Percentiles rank a stretch among this genome's conserved stretches.
phyloP scores from a whole-genome alignment of 2,113 vertebrate genomes.

The Pollachius pollachius region DNA sequence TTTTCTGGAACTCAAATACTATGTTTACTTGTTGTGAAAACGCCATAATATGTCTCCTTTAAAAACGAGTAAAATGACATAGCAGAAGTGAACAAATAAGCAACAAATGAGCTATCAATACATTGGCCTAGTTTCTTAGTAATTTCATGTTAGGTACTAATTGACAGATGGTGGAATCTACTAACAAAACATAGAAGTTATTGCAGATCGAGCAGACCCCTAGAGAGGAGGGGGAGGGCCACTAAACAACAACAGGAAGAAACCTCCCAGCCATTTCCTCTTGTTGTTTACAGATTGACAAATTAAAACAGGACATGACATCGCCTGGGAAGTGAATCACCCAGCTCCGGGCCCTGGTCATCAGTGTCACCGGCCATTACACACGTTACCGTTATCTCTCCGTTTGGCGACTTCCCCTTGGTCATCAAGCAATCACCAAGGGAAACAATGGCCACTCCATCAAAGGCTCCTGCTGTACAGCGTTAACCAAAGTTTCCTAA shows the following conservation, averaged over 20 bases:
- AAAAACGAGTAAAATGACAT: no score
- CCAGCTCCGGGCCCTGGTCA: slow-evolving; percentile 33
- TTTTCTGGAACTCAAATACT: no score
- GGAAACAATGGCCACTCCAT: slow-evolving; percentile 20
- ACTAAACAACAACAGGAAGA: slow-evolving; percentile 37
- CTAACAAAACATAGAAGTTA: slow-evolving; percentile 7
- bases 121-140: no score
- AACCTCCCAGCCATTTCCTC: slow-evolving; percentile 46
- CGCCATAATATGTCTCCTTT: no score
- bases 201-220: neutral
- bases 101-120: neutral
- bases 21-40: no score
- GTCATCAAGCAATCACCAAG: neutral
- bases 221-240: neutral
- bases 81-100: no score
- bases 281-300: slow-evolving; percentile 57
- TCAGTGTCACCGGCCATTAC: slow-evolving; percentile 16
- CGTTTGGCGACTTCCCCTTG: slow-evolving; percentile 18
- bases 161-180: slow-evolving; percentile 9
- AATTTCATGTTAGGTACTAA: neutral
- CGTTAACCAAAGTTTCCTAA: neutral
- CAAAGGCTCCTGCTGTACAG: slow-evolving; percentile 2
- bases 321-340: slow-evolving; percentile 59
- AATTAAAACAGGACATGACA: slow-evolving; percentile 60
- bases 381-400: slow-evolving; percentile 14